A percentile compares a stretch with the other conserved stretches of the same genome.
phyloP scores from a whole-genome alignment of 1,140 invertebrate genomes.

The Sitobion miscanthi region DNA sequence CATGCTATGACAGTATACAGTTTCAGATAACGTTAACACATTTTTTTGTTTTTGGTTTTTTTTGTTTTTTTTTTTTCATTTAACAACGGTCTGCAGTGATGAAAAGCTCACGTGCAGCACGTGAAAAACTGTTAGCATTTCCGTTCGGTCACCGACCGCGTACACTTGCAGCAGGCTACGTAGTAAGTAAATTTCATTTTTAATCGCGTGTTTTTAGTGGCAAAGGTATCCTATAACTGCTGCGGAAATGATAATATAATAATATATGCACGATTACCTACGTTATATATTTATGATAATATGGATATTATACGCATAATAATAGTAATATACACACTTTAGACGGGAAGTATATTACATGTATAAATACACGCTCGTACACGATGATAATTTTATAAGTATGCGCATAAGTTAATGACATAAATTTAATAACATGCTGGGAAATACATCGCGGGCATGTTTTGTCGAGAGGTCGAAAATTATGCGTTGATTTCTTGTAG shows the following conservation, averaged over 20 bases:
- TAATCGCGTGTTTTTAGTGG: background rate
- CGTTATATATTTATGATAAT: background rate
- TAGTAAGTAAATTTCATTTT: background rate
- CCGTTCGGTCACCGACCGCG: background rate
- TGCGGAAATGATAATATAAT: background rate
- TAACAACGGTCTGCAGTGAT: background rate
- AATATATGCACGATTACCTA: background rate
- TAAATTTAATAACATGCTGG: too few species aligned
- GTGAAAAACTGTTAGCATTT: background rate
- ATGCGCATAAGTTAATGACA: too few species aligned
- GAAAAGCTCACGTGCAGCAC: background rate
- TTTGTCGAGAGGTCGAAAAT: background rate
- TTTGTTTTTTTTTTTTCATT: background rate
- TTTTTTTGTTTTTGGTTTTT: background rate
- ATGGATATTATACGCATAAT: background rate
- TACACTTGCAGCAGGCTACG: background rate
- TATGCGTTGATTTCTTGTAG: background rate
- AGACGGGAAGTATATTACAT: too few species aligned
- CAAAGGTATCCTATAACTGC: background rate
- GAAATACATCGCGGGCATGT: background rate
- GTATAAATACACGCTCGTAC: too few species aligned
- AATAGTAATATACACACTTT: too few species aligned
- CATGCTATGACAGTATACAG: background rate
- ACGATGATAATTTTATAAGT: too few species aligned
- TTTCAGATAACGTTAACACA: background rate